Conservation (phyloP, 2,113 vertebrate species). For the Podarcis raffonei region DNA sequence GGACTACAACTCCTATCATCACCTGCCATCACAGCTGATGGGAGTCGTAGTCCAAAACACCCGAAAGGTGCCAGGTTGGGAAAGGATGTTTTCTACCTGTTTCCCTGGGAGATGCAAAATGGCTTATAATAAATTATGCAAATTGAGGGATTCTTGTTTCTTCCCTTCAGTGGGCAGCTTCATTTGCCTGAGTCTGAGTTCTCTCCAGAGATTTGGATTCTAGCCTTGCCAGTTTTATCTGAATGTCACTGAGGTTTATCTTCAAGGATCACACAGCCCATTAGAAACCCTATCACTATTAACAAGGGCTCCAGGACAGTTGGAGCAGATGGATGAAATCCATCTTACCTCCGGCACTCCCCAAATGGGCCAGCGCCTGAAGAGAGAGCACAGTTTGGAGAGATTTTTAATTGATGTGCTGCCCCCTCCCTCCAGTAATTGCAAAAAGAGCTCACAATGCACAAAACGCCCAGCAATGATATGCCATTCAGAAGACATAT, state of each 20-base stretch:
- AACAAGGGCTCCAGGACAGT: background rate
- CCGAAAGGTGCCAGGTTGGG: no score
- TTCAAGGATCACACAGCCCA: background rate
- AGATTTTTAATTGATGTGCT: background rate
- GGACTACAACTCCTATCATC: no score
- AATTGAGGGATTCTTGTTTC: background rate
- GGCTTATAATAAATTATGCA: background rate
- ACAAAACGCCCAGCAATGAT: background rate
- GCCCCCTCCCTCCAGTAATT: background rate
- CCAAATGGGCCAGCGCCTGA: background rate
- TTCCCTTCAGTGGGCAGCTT: background rate
- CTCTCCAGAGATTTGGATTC: background rate
- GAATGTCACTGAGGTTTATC: background rate
- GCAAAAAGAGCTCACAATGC: background rate
- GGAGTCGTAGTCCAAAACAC: no score
- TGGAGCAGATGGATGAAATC: background rate
- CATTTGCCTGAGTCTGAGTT: background rate
- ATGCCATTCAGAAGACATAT: background rate
- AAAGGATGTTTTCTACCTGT: background rate
- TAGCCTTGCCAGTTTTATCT: background rate
- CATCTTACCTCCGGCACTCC: background rate
- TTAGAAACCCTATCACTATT: background rate
- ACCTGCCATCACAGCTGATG: no score
- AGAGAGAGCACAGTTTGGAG: background rate
- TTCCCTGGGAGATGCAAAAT: background rate